Evolutionary conservation across 2,113 vertebrate genomes (phyloP), one percentile per base, ranked within the genome.

Genomic region (Rynchops niger): DNA sequence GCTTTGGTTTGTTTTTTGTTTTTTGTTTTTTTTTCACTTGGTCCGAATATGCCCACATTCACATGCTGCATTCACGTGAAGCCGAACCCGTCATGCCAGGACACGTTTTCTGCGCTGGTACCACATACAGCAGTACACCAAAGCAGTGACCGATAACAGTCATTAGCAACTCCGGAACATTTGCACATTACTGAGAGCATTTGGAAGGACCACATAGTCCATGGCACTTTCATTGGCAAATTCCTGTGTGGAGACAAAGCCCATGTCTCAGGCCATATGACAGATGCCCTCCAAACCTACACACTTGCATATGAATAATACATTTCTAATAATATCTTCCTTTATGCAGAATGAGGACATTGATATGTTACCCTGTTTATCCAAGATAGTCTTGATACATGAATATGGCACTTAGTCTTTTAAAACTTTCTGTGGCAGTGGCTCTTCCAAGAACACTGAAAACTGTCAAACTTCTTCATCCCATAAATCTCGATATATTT

Each of bases 401-500:
- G 7, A 78, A 88, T 63, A 77, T 38, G 15, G 15, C 22, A 78
- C 42, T 87, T 69, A 13, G 6, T 78, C 67, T 81, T 90, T 70
- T 52, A 83, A 93, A 96, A 62, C 23, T 59, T 81, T 78, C 80
- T 49, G 26, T 50, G 27, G 45, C 36, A 84, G 47, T 69, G 52
- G 32, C 58, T 93, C 50, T 93, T 95, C 80, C 38, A 74, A 88
- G 50, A 91, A 69, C 13, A 36, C 19, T 49, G 30, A 93, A 95
- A 94, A 86, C 50, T 86, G 90, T 47, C 79, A 95, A 92, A 90
- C n/a, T n/a, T 95, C 62, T 88, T 83, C 59, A 76, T 86, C 59
- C 50, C 16, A 0, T 74, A 92, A 83, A 18, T 76, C 49, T 86
- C 88, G 90, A 88, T 90, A 88, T 81, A 90, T 63, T 88, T 95